These are phyloP conservation scores for Phalacrocorax pelagicus DNA, from an alignment of 2,113 vertebrate genomes.

Conservation along the genomic window DNA sequence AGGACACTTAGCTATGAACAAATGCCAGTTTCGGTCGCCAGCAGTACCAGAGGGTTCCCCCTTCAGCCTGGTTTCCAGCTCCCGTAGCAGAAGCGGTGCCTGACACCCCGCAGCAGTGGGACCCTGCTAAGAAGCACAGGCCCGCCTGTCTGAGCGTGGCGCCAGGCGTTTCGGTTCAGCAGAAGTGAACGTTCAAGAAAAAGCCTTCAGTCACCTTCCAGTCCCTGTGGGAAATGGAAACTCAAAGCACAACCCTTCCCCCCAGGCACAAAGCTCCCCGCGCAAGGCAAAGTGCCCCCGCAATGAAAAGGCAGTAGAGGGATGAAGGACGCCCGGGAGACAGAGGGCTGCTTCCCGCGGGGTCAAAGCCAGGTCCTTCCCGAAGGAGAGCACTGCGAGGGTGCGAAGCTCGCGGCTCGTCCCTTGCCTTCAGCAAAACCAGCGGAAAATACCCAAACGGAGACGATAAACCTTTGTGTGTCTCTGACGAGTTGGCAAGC, in stretches of 20 bases:
- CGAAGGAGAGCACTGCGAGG: background rate
- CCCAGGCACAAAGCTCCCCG: no score
- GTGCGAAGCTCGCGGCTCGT: background rate
- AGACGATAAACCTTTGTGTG: no score
- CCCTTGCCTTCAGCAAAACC: background rate
- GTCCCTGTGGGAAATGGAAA: background rate
- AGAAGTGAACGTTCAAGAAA: background rate
- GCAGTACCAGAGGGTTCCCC: background rate
- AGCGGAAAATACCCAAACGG: background rate
- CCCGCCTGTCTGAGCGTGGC: rapidly evolving
- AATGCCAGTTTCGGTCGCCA: rapidly evolving
- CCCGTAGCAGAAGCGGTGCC: background rate
- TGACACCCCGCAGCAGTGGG: rapidly evolving
- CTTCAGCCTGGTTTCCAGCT: background rate
- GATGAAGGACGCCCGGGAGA: background rate
- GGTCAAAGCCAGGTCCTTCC: background rate
- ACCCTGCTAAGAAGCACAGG: background rate
- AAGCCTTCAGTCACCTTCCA: background rate
- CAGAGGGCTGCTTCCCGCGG: background rate
- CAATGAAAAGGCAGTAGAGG: background rate
- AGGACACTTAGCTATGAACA: background rate
- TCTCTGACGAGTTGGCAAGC: background rate
- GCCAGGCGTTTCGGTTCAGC: no score
- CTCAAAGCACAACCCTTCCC: rapidly evolving
- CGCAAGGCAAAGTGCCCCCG: rapidly evolving